A percentile compares a stretch with the other conserved stretches of the same genome.
Conservation (phyloP, 2,113 vertebrate genomes). For the Carollia perspicillata region DNA sequence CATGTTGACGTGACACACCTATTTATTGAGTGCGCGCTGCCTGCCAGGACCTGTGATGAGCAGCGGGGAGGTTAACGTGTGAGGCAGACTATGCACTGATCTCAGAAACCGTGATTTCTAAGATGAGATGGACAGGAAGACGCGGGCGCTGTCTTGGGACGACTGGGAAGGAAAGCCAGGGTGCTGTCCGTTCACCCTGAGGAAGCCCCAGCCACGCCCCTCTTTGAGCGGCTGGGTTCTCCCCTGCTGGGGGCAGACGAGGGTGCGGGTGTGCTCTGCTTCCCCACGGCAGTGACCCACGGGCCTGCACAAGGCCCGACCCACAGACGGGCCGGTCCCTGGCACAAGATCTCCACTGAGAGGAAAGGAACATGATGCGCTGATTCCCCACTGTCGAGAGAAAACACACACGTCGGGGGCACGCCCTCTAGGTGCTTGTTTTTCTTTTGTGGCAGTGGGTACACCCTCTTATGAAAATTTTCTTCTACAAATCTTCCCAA, state of each 20-base stretch:
- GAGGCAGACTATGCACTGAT: fast-evolving
- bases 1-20: not conserved
- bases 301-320: not conserved
- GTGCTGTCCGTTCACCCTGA: not conserved
- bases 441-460: not conserved
- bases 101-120: not conserved
- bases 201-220: not conserved
- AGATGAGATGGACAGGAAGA: not conserved
- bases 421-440: not conserved
- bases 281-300: not conserved
- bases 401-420: not conserved
- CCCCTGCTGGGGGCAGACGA: not conserved
- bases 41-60: not conserved
- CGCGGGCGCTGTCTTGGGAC: not conserved
- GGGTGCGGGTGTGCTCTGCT: too few species aligned
- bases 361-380: not conserved
- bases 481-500: not conserved
- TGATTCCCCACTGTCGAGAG: not conserved
- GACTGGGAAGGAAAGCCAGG: not conserved
- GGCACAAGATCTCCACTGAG: not conserved
- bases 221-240: not conserved
- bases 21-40: not conserved
- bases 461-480: not conserved
- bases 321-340: not conserved
- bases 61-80: too few species aligned